Base-by-base conservation (phyloP, 2,113 vertebrate genomes). In the Gallinago paraguaiae region DNA sequence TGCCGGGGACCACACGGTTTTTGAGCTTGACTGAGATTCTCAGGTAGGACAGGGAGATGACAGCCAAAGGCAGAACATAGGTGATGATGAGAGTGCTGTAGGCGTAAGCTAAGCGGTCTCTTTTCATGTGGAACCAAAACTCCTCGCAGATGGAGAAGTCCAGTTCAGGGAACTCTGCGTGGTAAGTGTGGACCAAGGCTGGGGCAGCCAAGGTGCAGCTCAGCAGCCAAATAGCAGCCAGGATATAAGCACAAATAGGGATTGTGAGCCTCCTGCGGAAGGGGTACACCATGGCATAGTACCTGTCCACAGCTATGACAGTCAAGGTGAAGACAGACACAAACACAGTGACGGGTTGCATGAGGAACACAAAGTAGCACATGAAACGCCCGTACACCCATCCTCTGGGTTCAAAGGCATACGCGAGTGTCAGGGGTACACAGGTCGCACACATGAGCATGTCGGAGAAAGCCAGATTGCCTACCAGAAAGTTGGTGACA, bases 91-190 rank as follows among this genome's bases (percentile, higher is more conserved):
- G 96, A 4, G 97, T 98, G 96, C 98, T 98, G 94, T 98, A 98
- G 19, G 98, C 98, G 0, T 98, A 98, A 19, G 91, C 96, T 48
- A 98, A 95, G 39, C 98, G 95, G 61, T 98, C 97, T 37, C 86
- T 97, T 84, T 98, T 98, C 85, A 98, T 95, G 9, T 97, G 96
- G 82, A 98, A 92, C 98, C 98, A 99, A 96, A 99, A 99, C 94
- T 99, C 98, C 96, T 99, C 98, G 0, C 99, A 99, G 97, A 99
- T 99, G 87, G 98, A 98, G 92, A 99, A 98, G 88, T 98, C 98
- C 89, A 98, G 97, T 13, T 98, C 97, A 11, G 97, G 98, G 96
- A 98, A 98, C 83, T 98, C 98, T 0, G 98, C 98, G 0, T 98
- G 97, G 65, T 98, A 98, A 19, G 98, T 98, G 90, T 97, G 98